Evolutionary conservation across 2,888 invertebrate species (phyloP), one percentile per base, ranked within the genome.

Genomic region (Tryphoninae sp.): DNA sequence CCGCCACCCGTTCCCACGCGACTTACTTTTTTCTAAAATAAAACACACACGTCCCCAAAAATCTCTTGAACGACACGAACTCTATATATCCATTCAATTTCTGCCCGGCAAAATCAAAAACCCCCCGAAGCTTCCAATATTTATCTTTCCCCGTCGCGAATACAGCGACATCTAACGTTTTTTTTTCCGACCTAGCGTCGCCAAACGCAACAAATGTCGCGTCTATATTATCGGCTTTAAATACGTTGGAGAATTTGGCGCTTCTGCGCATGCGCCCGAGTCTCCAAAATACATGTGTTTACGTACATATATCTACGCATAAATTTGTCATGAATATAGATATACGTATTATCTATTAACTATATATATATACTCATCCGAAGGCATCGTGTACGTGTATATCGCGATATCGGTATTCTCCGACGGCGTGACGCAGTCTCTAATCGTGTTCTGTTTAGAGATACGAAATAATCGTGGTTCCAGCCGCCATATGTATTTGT

Each of bases 11-110:
- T 89, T 87, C 90, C 90, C 85, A 91, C 90, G 87, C 91, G 91
- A 90, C 89, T 91, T 89, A 90, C 90, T 91, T 91, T 91, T 89
- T 91, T 91, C 91, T 92, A 90, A 84, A 90, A 90, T 87, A 89
- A 65, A 87, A 53, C 19, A 53, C 11, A 53, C 11, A 53, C 8
- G 9, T 59, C 26, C 11, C 59, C 11, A 22, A 2, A 59, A 19
- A 1, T 19, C 19, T 19, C 26, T 33, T 33, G 7, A 33, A 33
- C 7, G 7, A n/a, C 33, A 33, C 33, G 33, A 4, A 33, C 33
- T 33, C 33, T 33, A 33, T 33, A 0, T 6, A 6, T 33, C 2
- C 19, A 19, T 59, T 59, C 22, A 13, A 22, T 19, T 59, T 23
- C 13, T 4, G 4, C 13, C 49, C 49, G 49, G n/a, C 33, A 33